Evolutionary conservation across 2,888 invertebrate genomes (phyloP).

Genomic region (Nezara viridula): DNA sequence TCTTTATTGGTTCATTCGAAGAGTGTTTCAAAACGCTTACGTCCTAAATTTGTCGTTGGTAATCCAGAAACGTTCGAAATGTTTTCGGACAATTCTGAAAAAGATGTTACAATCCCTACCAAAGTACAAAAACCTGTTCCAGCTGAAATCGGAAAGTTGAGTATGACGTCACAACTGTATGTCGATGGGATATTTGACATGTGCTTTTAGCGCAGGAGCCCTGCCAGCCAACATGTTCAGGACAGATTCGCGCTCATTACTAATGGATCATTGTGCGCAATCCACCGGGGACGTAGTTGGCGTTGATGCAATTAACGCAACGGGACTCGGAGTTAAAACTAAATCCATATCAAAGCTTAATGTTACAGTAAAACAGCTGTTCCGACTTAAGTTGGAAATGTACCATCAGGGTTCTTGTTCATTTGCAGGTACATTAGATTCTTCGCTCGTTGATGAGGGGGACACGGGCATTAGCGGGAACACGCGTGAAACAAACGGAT

Average conservation of each 20-base stretch:
- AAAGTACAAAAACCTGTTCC: conserved; percentile 11
- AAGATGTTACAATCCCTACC: not conserved
- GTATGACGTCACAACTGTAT: not conserved
- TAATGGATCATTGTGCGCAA: conserved; percentile 11
- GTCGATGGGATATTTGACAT: conserved; percentile 3
- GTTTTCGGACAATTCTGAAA: not conserved
- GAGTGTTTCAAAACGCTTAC: not conserved
- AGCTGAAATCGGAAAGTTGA: not conserved
- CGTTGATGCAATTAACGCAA: conserved; percentile 13
- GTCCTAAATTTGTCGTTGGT: not conserved
- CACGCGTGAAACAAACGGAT: not conserved
- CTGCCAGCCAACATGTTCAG: not conserved
- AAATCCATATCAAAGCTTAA: conserved; percentile 30
- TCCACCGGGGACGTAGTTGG: not conserved
- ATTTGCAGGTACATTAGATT: not conserved
- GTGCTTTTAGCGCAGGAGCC: not conserved
- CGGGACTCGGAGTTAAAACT: conserved; percentile 1
- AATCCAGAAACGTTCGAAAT: not conserved
- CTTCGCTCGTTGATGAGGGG: not conserved
- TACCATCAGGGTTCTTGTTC: not conserved
- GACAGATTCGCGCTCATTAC: not conserved
- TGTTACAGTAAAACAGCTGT: conserved; percentile 31
- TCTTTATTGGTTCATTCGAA: too few species aligned
- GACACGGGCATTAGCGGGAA: not conserved
- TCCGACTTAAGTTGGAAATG: not conserved